phyloP scores from a whole-genome alignment of 2,888 invertebrate genomes.

The Hymenopus coronatus region DNA sequence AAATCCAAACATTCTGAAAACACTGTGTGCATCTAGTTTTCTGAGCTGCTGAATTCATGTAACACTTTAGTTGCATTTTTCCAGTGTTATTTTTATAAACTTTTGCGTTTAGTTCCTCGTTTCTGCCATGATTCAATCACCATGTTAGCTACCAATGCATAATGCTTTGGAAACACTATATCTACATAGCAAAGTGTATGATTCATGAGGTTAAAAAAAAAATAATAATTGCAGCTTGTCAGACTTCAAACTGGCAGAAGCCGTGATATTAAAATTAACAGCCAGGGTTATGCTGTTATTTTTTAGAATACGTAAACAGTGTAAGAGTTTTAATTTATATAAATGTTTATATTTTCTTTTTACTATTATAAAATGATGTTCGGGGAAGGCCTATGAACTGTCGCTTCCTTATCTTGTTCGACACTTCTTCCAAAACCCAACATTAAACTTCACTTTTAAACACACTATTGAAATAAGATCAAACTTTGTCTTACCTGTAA shows the following conservation, averaged over 20 bases:
- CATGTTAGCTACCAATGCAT: neutral
- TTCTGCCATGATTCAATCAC: neutral
- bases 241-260: neutral
- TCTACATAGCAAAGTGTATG: neutral
- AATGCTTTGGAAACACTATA: neutral
- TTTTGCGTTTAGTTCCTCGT: neutral
- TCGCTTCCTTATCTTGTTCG: neutral
- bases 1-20: neutral
- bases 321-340: neutral
- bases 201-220: neutral
- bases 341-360: neutral
- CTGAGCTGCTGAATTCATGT: neutral
- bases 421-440: slow-evolving; percentile 6
- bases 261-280: neutral
- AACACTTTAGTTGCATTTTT: neutral
- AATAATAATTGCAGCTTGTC: neutral
- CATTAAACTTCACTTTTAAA: neutral
- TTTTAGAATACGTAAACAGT: neutral
- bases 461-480: neutral
- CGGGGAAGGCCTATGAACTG: neutral
- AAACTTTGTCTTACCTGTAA: slow-evolving; percentile 22
- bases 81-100: neutral
- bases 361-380: slow-evolving; percentile 1
- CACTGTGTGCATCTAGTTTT: neutral
- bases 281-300: neutral